phyloP scores from a whole-genome alignment of 2,113 vertebrate genomes.

The Todiramphus chloris region DNA sequence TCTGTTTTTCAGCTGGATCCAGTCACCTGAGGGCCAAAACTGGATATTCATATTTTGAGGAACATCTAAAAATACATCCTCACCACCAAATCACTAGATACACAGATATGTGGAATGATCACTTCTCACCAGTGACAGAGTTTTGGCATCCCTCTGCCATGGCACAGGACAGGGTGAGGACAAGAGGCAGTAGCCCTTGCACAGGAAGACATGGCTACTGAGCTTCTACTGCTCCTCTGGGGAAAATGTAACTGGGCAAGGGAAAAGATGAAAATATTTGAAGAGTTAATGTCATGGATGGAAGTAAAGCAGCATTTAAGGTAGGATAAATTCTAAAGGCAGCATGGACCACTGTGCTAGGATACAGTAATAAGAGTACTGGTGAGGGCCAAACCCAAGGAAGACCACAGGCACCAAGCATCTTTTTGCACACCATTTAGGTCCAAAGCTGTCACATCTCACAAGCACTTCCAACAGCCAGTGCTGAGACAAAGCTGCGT shows the following conservation, averaged over 20 bases:
- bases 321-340: neutral
- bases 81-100: neutral
- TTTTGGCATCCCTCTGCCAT: neutral
- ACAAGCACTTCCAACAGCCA: neutral
- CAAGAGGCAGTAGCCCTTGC: neutral
- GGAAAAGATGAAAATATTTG: neutral
- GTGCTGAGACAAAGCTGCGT: neutral
- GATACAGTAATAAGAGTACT: neutral
- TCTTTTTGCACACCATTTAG: neutral
- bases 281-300: neutral
- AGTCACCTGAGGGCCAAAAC: neutral
- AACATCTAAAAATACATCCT: neutral
- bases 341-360: too few relatives aligned
- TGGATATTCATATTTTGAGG: neutral
- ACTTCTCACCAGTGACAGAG: neutral
- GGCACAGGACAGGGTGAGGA: neutral
- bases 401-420: neutral
- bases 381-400: neutral
- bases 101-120: neutral
- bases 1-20: neutral
- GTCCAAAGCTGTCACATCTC: neutral
- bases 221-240: neutral
- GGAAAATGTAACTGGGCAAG: neutral
- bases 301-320: neutral
- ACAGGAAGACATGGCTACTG: neutral